Evolutionary conservation across 2,113 vertebrate genomes (phyloP), one percentile per base, ranked within the genome.

Genomic region (Erythrocebus patas): DNA sequence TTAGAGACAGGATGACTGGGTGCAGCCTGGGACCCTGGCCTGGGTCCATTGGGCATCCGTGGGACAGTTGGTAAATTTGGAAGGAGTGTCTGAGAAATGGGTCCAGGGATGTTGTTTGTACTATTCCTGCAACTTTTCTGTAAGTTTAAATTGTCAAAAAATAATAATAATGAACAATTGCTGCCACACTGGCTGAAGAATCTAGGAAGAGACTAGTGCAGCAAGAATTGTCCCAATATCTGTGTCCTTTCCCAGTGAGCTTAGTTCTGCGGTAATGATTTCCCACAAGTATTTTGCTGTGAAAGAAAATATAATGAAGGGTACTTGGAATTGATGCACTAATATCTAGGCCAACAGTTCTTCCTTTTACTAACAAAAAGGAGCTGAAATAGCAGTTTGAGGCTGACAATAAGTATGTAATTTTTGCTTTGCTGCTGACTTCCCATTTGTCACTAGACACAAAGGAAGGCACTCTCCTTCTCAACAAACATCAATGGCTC

Each of bases 21-120:
- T 23, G 13, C 43, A 48, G 3, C 25, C 66, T 8, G 14, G 1
- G 27, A 14, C 6, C 50, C 52, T 8, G 50, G 27, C 9, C 91
- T 22, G 50, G 20, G 30, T 7, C 16, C 52, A 12, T 0, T 0
- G n/a, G 59, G 23, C 82, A 5, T 25, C 3, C 6, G 7, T 3
- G 40, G 85, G 45, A 43, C 32, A 6, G 1, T 2, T 17, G 59
- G n/a, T 25, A 18, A 16, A 10, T 3, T 4, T 2, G 6, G 17
- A 88, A 52, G 43, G 5, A 10, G 20, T 11, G 11, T 23, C 55
- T 8, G 30, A 22, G 35, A 38, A 55, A 13, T 2, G 55, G 6
- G 35, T 35, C 6, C n/a, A 1, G 2, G 30, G 52, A 59, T 25
- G 8, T 27, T 6, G 32, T 32, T 11, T 25, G 8, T 5, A 50